A percentile compares a stretch with the other conserved stretches of the same genome.
Conservation (phyloP, 2,888 invertebrate genomes). For the Trimorus sp. region DNA sequence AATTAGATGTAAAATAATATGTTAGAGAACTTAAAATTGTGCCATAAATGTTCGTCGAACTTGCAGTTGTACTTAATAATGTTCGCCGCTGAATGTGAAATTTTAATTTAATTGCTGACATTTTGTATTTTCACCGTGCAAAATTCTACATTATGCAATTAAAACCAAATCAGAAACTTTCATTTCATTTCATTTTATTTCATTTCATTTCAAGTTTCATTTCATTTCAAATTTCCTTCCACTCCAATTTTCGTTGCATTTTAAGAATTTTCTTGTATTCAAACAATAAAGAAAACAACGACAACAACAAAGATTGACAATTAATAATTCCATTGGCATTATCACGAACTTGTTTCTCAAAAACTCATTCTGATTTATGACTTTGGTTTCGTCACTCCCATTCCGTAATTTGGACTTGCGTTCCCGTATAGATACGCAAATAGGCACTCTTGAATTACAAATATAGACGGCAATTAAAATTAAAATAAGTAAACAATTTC, state of each 20-base stretch:
- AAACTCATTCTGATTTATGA: neutral
- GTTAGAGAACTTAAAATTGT: neutral
- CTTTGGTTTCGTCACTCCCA: conserved; percentile 10
- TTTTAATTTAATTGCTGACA: no score
- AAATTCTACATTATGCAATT: no score
- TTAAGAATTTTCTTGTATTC: no score
- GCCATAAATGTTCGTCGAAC: neutral
- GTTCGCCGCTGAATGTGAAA: no score
- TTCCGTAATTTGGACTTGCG: neutral
- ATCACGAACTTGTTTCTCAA: no score
- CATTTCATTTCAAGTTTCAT: no score
- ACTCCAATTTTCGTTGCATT: no score
- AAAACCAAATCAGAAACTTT: no score
- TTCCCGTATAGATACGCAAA: conserved; percentile 13
- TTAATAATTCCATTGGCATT: neutral
- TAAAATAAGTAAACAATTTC: conserved; percentile 1
- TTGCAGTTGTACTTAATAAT: no score
- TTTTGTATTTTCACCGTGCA: no score
- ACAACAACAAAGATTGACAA: neutral
- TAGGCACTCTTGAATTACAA: conserved; percentile 25
- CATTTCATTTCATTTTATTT: no score
- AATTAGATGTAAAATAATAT: neutral
- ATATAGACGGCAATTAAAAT: conserved; percentile 25
- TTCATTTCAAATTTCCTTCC: no score
- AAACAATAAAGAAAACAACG: neutral